Percentiles rank a stretch among this genome's conserved stretches.
Conservation (phyloP, 2,797 vertebrate species). For the Melanotaenia pygmaea region DNA sequence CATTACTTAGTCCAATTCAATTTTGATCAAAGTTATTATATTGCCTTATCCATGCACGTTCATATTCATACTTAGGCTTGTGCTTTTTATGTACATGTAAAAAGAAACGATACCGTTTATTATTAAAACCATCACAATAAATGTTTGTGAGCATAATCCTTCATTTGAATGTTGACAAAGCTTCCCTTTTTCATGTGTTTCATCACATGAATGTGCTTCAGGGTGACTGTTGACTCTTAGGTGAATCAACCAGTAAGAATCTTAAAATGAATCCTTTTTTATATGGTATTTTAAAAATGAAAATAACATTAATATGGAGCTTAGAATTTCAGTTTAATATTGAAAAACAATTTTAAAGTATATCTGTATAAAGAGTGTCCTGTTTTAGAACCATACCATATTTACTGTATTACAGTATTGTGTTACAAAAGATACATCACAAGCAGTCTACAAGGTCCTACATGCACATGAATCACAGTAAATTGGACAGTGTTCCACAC, state of each 20-base stretch:
- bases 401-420: not conserved
- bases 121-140: not conserved
- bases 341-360: not conserved
- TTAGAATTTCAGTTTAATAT: conserved; percentile 11
- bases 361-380: not conserved
- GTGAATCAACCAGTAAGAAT: conserved; percentile 13
- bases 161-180: conserved; percentile 53
- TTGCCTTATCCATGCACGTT: not conserved
- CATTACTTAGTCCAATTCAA: not conserved
- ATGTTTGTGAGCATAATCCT: conserved; percentile 32
- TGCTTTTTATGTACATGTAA: not conserved
- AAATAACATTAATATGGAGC: not conserved
- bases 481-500: not conserved
- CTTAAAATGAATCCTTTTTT: conserved; percentile 16
- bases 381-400: not conserved
- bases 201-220: conserved; percentile 65
- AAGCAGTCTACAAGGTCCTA: not conserved
- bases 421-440: not conserved
- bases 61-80: not conserved
- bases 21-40: not conserved
- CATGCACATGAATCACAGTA: not conserved
- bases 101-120: conserved; percentile 1
- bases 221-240: conserved; percentile 20
- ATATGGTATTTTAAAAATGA: not conserved
- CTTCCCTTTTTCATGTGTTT: conserved; percentile 49